A percentile compares a stretch with the other conserved stretches of the same genome.
phyloP scores from a whole-genome alignment of 1,140 invertebrate genomes.

The Ceratina japonica region DNA sequence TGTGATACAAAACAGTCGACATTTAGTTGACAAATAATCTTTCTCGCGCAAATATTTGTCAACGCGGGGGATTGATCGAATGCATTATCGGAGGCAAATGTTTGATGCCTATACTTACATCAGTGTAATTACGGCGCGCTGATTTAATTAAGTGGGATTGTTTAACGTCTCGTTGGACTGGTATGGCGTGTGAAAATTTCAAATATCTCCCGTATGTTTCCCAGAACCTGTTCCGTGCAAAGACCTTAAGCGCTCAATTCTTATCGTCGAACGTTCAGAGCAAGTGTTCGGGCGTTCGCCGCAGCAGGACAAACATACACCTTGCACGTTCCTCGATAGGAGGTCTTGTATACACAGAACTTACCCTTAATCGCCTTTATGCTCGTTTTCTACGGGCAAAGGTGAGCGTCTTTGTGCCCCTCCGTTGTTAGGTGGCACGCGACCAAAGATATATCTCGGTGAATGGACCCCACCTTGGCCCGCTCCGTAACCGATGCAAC shows the following conservation, averaged over 20 bases:
- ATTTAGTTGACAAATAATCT: constrained; percentile 47
- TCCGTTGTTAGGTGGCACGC: constrained; percentile 23
- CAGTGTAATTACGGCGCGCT: constrained; percentile 32
- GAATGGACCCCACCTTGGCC: constrained; percentile 52
- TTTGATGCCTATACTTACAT: constrained; percentile 46
- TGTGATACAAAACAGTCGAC: neutral
- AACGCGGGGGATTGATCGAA: constrained; percentile 30
- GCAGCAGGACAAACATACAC: constrained; percentile 34
- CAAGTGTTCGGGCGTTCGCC: neutral
- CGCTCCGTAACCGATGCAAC: constrained; percentile 44
- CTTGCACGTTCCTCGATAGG: constrained; percentile 41
- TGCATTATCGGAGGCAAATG: constrained; percentile 41
- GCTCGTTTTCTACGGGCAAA: constrained; percentile 29
- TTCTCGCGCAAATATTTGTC: constrained; percentile 45
- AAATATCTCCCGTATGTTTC: neutral
- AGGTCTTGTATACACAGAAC: neutral
- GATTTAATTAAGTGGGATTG: constrained; percentile 38
- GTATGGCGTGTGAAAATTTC: neutral
- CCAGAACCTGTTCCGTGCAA: neutral
- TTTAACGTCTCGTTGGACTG: neutral
- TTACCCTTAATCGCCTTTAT: constrained; percentile 19
- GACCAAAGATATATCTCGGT: constrained; percentile 46
- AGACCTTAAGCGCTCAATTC: neutral
- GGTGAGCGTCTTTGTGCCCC: constrained; percentile 53
- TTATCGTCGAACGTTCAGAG: neutral